Conservation (phyloP, 1,140 invertebrate species). For the Bradynema listronoti region DNA sequence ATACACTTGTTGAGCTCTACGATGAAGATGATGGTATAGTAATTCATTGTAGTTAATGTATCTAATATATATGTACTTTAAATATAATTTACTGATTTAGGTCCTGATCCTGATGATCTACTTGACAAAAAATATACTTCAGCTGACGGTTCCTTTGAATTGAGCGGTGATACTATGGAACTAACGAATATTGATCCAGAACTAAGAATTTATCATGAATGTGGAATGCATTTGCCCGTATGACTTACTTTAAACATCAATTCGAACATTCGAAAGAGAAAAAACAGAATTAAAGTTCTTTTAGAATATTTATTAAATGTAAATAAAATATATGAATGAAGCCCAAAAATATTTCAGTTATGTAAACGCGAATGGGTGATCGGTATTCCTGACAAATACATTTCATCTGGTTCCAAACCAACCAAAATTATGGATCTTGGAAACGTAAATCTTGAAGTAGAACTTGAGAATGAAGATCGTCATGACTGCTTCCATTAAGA, state of each 20-base stretch:
- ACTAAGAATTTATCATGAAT: conserved; percentile 53
- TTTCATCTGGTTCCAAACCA: conserved; percentile 34
- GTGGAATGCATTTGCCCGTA: conserved; percentile 43
- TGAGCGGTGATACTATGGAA: conserved; percentile 49
- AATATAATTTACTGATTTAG: conserved; percentile 20
- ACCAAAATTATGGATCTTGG: conserved; percentile 15
- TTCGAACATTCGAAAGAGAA: no score
- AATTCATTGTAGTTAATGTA: background rate
- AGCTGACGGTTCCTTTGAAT: conserved; percentile 39
- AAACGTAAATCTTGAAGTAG: conserved; percentile 41
- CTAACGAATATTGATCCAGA: conserved; percentile 56
- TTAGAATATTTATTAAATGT: no score
- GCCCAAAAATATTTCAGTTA: conserved; percentile 41
- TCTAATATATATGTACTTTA: background rate
- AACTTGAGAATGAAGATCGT: conserved; percentile 50
- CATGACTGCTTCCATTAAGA: conserved; percentile 43
- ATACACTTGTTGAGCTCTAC: conserved; percentile 47
- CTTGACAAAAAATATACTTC: conserved; percentile 43
- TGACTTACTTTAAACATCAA: conserved; percentile 4
- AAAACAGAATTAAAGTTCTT: no score
- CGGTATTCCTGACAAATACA: conserved; percentile 55
- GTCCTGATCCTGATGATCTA: conserved; percentile 55
- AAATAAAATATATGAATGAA: no score
- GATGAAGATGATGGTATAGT: conserved; percentile 50
- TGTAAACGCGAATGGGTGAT: conserved; percentile 58